Percentiles rank a stretch among this genome's conserved stretches.
Evolutionary conservation across 2,797 vertebrate genomes (phyloP).

Genomic region (Ceyx erithaca): DNA sequence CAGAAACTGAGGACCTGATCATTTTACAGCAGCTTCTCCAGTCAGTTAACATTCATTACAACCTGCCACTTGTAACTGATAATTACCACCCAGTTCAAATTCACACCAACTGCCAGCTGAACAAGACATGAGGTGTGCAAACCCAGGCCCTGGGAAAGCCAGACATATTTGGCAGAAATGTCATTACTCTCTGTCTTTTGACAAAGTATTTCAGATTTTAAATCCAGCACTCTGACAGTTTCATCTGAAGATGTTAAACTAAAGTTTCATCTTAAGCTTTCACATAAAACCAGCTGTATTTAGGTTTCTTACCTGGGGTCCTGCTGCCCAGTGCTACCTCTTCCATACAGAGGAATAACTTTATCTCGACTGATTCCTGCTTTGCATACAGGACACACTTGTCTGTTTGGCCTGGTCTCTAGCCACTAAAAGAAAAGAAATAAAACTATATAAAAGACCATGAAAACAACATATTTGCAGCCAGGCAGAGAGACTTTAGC

Average conservation of each 20-base stretch:
- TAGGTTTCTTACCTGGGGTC: conserved; percentile 89
- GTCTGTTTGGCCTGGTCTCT: conserved; percentile 96
- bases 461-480: neutral
- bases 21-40: neutral
- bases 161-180: neutral
- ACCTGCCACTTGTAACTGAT: neutral
- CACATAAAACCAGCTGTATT: neutral
- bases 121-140: neutral
- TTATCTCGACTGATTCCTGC: conserved; percentile 98
- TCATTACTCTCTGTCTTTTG: neutral
- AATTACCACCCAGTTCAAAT: neutral
- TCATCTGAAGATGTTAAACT: neutral
- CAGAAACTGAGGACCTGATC: neutral
- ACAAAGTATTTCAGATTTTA: neutral
- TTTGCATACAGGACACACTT: conserved; percentile 98
- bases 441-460: neutral
- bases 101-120: neutral
- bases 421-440: conserved; percentile 86
- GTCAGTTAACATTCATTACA: neutral
- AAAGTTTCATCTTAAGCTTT: neutral
- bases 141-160: neutral
- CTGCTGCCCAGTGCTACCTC: conserved; percentile 95
- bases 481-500: neutral
- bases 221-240: neutral
- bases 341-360: conserved; percentile 96